Evolutionary conservation across 2,113 vertebrate species (phyloP).

Genomic region (Nyctibius bracteatus): DNA sequence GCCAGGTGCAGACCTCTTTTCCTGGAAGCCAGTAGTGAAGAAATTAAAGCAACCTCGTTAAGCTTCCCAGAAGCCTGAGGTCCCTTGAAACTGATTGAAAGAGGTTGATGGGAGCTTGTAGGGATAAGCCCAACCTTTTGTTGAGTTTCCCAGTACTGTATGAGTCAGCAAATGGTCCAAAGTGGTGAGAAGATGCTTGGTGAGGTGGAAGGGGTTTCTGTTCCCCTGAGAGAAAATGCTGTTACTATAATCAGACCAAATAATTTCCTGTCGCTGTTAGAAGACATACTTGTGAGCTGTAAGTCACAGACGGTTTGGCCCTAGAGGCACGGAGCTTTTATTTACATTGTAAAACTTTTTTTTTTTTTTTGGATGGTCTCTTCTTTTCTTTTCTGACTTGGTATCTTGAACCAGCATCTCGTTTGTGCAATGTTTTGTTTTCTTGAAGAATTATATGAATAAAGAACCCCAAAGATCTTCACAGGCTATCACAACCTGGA

Average conservation of each 20-base stretch:
- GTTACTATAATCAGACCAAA: neutral
- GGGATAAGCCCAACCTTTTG: neutral
- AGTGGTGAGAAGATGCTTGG: neutral
- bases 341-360: neutral
- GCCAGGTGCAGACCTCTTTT: slow-evolving; percentile 25
- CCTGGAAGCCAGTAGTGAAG: neutral
- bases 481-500: neutral
- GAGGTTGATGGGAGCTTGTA: neutral
- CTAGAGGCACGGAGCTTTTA: neutral
- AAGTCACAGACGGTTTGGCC: neutral
- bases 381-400: neutral
- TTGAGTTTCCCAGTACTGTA: neutral
- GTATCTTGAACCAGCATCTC: neutral
- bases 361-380: neutral
- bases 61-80: neutral
- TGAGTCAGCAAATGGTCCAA: neutral
- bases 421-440: neutral
- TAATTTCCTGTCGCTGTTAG: neutral
- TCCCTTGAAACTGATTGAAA: neutral
- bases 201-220: neutral
- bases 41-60: neutral
- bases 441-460: neutral
- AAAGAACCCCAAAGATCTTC: neutral
- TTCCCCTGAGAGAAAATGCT: neutral
- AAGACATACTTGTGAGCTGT: neutral